Percentiles rank a stretch among this genome's conserved stretches.
Conservation (phyloP, 2,113 vertebrate genomes). For the Phaethornis superciliosus region DNA sequence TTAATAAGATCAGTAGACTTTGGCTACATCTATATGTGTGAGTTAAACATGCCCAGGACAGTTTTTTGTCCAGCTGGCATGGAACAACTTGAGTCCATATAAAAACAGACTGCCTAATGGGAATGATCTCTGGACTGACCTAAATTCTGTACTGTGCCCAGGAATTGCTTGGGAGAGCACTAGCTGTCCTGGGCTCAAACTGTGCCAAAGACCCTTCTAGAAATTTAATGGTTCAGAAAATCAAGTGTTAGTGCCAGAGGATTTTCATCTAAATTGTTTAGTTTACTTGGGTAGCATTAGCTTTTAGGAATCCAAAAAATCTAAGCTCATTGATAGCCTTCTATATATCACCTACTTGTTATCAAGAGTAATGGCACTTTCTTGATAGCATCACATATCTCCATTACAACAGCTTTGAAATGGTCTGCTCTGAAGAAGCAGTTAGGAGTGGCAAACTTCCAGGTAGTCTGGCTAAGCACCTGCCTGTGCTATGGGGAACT, state of each 20-base stretch:
- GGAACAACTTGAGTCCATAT: neutral
- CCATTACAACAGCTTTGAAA: constrained; percentile 9
- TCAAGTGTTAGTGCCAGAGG: constrained; percentile 14
- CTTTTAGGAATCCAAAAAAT: constrained; percentile 23
- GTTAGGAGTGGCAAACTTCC: constrained; percentile 38
- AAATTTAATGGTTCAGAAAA: constrained; percentile 41
- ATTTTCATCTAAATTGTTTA: constrained; percentile 40
- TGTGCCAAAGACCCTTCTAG: constrained; percentile 45
- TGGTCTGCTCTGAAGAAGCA: constrained; percentile 12
- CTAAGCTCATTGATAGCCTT: constrained; percentile 41
- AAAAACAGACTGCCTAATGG: neutral
- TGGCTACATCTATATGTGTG: neutral
- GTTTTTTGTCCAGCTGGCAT: neutral
- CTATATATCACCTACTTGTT: constrained; percentile 51
- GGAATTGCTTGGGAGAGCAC: neutral
- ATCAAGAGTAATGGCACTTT: constrained; percentile 46
- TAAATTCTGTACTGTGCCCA: constrained; percentile 18
- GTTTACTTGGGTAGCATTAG: constrained; percentile 55
- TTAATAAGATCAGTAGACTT: neutral
- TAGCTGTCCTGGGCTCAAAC: neutral
- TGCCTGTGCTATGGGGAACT: neutral
- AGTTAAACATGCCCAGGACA: neutral
- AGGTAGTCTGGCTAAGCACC: neutral
- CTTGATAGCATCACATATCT: neutral
- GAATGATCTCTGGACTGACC: neutral